Conservation (phyloP, 2,888 invertebrate genomes). For the Strigamia transsilvanica region DNA sequence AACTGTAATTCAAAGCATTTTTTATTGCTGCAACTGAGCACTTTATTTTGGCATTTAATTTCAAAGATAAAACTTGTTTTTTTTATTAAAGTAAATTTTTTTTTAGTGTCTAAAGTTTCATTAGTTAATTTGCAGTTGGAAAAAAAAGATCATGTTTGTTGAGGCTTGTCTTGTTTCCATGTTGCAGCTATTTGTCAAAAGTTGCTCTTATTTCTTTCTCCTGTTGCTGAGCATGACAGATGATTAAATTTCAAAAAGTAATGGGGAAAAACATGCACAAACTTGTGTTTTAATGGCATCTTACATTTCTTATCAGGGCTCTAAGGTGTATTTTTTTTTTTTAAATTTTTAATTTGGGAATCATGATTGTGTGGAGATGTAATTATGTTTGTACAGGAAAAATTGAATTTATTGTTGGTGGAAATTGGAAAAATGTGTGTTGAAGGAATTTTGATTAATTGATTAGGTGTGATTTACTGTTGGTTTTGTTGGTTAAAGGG, state of each 20-base stretch:
- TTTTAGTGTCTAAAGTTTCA: neutral
- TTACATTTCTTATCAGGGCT: neutral
- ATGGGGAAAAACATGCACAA: neutral
- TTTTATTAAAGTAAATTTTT: neutral
- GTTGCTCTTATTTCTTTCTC: neutral
- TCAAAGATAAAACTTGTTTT: neutral
- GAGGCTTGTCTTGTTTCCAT: neutral
- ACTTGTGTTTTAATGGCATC: neutral
- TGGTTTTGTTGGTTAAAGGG: no score
- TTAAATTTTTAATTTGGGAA: no score
- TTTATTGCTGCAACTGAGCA: neutral
- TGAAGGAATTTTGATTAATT: no score
- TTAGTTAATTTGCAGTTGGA: neutral
- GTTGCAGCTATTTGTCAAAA: neutral
- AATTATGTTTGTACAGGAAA: neutral
- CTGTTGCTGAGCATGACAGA: neutral
- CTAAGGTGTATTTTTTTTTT: neutral
- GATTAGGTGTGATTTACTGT: no score
- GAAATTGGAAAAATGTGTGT: neutral
- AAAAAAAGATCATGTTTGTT: neutral
- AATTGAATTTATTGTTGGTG: neutral
- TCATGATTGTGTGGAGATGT: neutral
- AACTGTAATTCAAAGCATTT: neutral
- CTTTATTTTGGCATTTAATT: conserved; percentile 1
- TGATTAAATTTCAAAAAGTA: conserved; percentile 3